Evolutionary conservation across 2,797 vertebrate genomes (phyloP).

Genomic region (Rhinella marina): DNA sequence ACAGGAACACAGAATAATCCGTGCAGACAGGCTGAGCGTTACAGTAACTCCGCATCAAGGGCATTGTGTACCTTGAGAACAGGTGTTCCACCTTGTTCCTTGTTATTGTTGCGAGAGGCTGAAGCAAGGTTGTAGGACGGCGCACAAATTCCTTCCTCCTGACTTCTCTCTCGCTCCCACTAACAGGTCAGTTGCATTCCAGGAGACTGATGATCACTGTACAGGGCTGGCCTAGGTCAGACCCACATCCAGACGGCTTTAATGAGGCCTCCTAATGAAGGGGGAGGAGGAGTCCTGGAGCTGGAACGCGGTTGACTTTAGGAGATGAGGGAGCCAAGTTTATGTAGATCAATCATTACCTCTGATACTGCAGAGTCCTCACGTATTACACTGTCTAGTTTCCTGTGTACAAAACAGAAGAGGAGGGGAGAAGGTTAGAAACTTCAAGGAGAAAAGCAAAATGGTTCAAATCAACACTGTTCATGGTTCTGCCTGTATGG

Average conservation of each 20-base stretch:
- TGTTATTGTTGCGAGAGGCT: constrained; percentile 70
- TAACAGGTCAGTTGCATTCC: constrained; percentile 55
- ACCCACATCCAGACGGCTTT: constrained; percentile 35
- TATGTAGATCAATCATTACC: constrained; percentile 36
- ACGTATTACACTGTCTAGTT: constrained; percentile 18
- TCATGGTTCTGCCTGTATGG: neutral
- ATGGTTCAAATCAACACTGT: neutral
- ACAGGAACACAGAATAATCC: constrained; percentile 20
- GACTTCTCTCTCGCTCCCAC: constrained; percentile 64
- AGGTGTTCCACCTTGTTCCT: constrained; percentile 44
- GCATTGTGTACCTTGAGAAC: constrained; percentile 4
- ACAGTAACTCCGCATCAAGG: constrained; percentile 24
- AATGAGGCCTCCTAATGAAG: constrained; percentile 21
- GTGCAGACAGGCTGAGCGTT: neutral
- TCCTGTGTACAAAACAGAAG: constrained; percentile 16
- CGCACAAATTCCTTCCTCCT: constrained; percentile 71
- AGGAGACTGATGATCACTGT: constrained; percentile 34
- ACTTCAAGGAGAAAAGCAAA: neutral
- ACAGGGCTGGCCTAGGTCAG: constrained; percentile 30
- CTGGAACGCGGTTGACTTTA: neutral
- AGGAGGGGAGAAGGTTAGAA: neutral
- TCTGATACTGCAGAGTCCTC: neutral
- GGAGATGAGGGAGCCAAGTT: neutral
- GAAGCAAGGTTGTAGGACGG: constrained; percentile 65
- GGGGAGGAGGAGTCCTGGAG: neutral